Base-by-base conservation (phyloP, 2,113 vertebrate species). In the Neomonachus schauinslandi region DNA sequence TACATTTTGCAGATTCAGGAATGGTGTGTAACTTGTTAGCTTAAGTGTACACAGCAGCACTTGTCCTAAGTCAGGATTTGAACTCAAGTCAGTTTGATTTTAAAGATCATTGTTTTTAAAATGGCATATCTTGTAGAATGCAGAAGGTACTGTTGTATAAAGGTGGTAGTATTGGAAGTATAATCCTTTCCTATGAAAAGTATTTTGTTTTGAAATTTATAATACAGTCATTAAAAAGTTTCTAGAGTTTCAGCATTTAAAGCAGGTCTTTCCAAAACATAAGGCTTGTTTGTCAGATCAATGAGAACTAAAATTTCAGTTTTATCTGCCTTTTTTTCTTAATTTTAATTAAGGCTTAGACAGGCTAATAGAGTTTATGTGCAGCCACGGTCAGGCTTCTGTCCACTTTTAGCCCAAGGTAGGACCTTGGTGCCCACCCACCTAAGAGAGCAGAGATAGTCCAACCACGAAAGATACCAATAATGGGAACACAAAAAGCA, bases 251-350 rank as follows among this genome's bases (percentile, higher is more conserved):
- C 2, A 86, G 5, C 65, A 95, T 93, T 97, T 91, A 77, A 31
- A 84, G 42, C 4, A 88, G 7, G 4, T 91, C 65, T 86, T 85
- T 69, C 21, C 28, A 53, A 81, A 87, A 71, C 7, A n/a, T 69
- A 74, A 91, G 26, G 2, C 16, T 42, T 95, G 7, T 33, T 89
- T 91, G 26, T 39, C 22, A 83, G 26, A 36, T 92, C 59, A 31
- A 8, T 93, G 9, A 91, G 67, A 67, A 79, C 55, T 97, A 90
- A 91, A 74, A 81, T 89, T 92, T 94, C 36, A 55, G 0, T 94
- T 83, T 82, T 93, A 71, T 57, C 31, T 88, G 22, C 33, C n/a
- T 71, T 2, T 91, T 97, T 88, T 87, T 24, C 51, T 84, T 93
- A 63, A 93, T 5, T 59, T 55, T 36, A 46, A n/a, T 82, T 39